phyloP scores from a whole-genome alignment of 2,797 vertebrate genomes.

The Hippopotamyrus pictus region DNA sequence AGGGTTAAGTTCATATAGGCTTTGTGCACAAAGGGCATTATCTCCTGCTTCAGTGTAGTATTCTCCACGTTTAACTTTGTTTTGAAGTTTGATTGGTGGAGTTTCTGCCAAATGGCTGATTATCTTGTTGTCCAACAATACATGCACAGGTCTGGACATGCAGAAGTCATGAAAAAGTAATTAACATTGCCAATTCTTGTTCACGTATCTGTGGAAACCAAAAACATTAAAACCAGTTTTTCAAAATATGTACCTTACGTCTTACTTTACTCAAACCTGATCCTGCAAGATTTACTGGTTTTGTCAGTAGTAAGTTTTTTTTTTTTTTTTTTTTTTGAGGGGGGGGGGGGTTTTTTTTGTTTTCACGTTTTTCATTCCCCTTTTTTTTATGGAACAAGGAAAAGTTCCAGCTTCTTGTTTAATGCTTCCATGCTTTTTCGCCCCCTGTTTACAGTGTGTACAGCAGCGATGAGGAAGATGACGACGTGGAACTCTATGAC shows the following conservation, averaged over 20 bases:
- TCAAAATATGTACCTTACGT: constrained; percentile 54
- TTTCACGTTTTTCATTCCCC: neutral
- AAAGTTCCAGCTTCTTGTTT: constrained; percentile 27
- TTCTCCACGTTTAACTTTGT: constrained; percentile 61
- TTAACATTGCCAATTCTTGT: constrained; percentile 74
- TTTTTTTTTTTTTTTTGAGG: constrained; percentile 21
- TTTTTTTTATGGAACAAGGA: constrained; percentile 2
- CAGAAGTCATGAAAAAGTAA: constrained; percentile 65
- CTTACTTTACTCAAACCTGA: constrained; percentile 56
- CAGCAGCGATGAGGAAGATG: constrained; percentile 96
- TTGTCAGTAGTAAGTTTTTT: constrained; percentile 61
- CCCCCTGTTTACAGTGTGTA: constrained; percentile 75
- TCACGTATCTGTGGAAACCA: constrained; percentile 96
- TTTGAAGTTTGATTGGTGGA: constrained; percentile 64
- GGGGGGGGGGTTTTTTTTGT: neutral
- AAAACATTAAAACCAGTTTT: constrained; percentile 94
- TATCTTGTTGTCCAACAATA: constrained; percentile 73
- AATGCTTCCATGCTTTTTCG: constrained; percentile 32
- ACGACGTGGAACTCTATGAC: constrained; percentile 91
- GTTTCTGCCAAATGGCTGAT: constrained; percentile 71
- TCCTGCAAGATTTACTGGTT: constrained; percentile 85
- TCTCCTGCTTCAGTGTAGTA: constrained; percentile 53
- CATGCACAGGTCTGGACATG: constrained; percentile 87
- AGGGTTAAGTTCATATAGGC: constrained; percentile 17
- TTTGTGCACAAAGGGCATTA: constrained; percentile 50